These are phyloP conservation scores for Anoplius nigerrimus DNA, from an alignment of 2,888 invertebrate genomes.

Conservation along the genomic window DNA sequence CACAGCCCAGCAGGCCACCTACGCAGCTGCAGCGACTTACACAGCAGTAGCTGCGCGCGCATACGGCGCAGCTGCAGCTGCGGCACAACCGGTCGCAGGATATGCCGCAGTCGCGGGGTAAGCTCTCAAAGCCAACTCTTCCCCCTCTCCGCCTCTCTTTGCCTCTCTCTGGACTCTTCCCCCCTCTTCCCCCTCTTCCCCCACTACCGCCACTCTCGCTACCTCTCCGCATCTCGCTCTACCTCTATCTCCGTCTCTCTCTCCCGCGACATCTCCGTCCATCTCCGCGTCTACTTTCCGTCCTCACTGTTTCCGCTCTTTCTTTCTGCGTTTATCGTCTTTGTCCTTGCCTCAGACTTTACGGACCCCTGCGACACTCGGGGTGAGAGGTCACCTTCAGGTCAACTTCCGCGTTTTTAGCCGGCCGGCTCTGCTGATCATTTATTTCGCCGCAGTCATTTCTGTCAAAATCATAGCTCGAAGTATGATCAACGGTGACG, in stretches of 20 bases:
- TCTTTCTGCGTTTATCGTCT: not conserved
- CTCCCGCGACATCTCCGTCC: not conserved
- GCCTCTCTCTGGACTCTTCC: constrained; percentile 14
- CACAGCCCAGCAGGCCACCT: constrained; percentile 90
- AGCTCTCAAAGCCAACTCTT: constrained; percentile 62
- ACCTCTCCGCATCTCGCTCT: not conserved
- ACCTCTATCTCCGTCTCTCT: not conserved
- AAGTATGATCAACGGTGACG: too few relatives aligned
- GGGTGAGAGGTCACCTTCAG: too few relatives aligned
- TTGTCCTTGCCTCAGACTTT: too few relatives aligned
- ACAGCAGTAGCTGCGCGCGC: constrained; percentile 91
- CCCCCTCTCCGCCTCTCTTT: constrained; percentile 11
- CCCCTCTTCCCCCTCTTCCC: constrained; percentile 4
- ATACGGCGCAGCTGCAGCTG: constrained; percentile 85
- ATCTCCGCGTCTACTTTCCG: not conserved
- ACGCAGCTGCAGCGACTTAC: constrained; percentile 91
- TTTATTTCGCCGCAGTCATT: too few relatives aligned
- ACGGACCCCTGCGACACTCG: too few relatives aligned
- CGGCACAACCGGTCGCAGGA: constrained; percentile 84
- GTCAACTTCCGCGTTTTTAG: too few relatives aligned
- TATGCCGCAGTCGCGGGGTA: constrained; percentile 84
- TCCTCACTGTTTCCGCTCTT: not conserved
- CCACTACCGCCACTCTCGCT: not conserved
- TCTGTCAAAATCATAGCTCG: too few relatives aligned
- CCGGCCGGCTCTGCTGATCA: too few relatives aligned